A percentile compares a stretch with the other conserved stretches of the same genome.
phyloP scores from a whole-genome alignment of 1,140 invertebrate species.

The Atopsyche davidsoni region DNA sequence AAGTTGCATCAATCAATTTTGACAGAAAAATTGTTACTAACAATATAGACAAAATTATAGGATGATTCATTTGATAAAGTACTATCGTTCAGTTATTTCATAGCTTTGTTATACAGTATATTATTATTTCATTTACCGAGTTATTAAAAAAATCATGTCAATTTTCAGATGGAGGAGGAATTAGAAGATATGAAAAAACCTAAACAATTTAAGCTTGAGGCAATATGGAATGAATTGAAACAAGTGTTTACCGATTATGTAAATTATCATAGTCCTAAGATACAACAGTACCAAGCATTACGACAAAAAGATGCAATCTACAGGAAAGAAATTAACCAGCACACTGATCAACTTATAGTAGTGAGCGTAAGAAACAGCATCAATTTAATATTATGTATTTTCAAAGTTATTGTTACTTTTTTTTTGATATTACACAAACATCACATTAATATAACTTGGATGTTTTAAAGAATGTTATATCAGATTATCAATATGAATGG shows the following conservation, averaged over 20 bases:
- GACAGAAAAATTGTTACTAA: no score
- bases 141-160: constrained; percentile 16
- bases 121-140: not conserved
- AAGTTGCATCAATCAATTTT: no score
- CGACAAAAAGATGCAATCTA: constrained; percentile 44
- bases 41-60: not conserved
- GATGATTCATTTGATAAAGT: no score
- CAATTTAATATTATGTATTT: not conserved
- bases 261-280: constrained; percentile 44
- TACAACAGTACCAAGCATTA: constrained; percentile 40
- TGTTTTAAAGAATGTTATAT: constrained; percentile 22
- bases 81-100: not conserved
- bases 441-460: constrained; percentile 1
- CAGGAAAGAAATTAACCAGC: constrained; percentile 40
- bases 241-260: constrained; percentile 39
- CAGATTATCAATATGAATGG: constrained; percentile 22
- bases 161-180: constrained; percentile 43
- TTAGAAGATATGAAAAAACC: constrained; percentile 38
- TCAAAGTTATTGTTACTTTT: not conserved
- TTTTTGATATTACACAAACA: constrained; percentile 24
- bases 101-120: no score
- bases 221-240: constrained; percentile 38
- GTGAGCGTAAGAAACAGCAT: constrained; percentile 33
- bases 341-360: constrained; percentile 39
- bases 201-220: constrained; percentile 40